Evolutionary conservation across 1,140 invertebrate species (phyloP), one percentile per base, ranked within the genome.

Genomic region (Drosophila nasuta): DNA sequence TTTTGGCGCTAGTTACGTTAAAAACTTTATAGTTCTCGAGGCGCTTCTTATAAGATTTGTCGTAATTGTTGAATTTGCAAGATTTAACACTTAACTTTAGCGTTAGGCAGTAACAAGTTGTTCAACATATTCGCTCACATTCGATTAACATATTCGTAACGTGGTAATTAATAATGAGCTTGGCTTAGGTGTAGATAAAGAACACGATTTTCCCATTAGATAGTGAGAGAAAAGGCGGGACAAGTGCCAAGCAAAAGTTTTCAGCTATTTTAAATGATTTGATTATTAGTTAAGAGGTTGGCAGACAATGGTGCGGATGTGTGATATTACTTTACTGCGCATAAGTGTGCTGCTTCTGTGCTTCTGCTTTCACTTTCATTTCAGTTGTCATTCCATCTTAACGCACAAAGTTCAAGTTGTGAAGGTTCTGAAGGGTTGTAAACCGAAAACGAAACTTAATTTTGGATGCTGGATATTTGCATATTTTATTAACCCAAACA

Each of bases 401-500:
- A 28, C 17, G 3, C 56, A 58, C 33, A 57, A 58, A 58, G 56
- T 58, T 58, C 7, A 28, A 8, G 30, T 58, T 13, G 20, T 28
- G 46, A 43, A 10, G 11, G 15, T 15, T 28, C 64, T 43, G 41
- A 79, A 81, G 78, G 83, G 76, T 82, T 70, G 63, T 56, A 54
- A 63, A 57, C 35, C 80, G 60, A 60, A 81, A 72, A 41, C 54
- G 70, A 87, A 87, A 87, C 83, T 88, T 88, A 87, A 87, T 88
- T 87, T 87, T 80, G 68, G 67, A 70, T 77, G 80, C 63, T 41
- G 63, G 64, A 88, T 78, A 83, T 87, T 87, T 87, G 83, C 83
- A 87, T 87, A 87, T 87, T 87, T 87, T 87, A 88, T 87, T 83
- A 87, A 87, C 83, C 77, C 70, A 78, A 87, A 75, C 85, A 88